Evolutionary conservation across 2,113 vertebrate species (phyloP).

Genomic region (Callionymus lyra): DNA sequence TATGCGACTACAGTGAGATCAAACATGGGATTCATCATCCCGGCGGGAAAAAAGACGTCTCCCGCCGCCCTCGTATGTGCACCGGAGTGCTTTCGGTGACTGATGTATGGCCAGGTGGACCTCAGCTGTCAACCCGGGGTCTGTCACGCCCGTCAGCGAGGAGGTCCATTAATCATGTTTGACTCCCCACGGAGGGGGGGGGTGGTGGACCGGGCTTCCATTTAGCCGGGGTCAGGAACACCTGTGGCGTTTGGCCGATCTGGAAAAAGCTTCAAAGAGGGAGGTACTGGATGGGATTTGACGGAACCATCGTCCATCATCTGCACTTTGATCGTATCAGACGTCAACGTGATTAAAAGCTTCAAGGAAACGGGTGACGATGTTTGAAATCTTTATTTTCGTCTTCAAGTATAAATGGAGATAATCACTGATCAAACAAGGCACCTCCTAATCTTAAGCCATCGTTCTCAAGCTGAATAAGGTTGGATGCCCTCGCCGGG

Average conservation of each 20-base stretch:
- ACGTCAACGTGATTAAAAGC: too few species aligned
- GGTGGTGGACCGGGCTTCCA: slow-evolving; percentile 21
- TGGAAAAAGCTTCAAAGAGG: slow-evolving; percentile 11
- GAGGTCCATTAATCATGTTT: slow-evolving; percentile 42
- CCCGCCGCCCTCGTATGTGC: slow-evolving; percentile 20
- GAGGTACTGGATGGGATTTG: too few species aligned
- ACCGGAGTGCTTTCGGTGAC: slow-evolving; percentile 13
- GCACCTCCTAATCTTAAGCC: too few species aligned
- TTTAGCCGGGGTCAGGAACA: slow-evolving; percentile 29
- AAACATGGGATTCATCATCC: slow-evolving; percentile 6
- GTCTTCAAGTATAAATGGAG: too few species aligned
- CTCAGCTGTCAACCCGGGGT: slow-evolving; percentile 36
- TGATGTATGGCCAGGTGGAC: slow-evolving; percentile 25
- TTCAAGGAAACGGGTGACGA: too few species aligned
- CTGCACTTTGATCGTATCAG: too few species aligned
- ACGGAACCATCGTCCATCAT: too few species aligned
- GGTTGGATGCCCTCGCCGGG: too few species aligned
- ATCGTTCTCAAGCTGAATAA: too few species aligned
- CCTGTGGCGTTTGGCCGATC: slow-evolving; percentile 27
- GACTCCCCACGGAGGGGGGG: slow-evolving; percentile 28
- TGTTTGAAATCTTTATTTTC: too few species aligned
- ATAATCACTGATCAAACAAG: too few species aligned
- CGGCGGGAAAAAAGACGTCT: neutral
- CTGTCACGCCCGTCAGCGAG: slow-evolving; percentile 33
- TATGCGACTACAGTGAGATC: slow-evolving; percentile 9